Conservation (phyloP, 2,113 vertebrate species). For the Apaloderma vittatum region DNA sequence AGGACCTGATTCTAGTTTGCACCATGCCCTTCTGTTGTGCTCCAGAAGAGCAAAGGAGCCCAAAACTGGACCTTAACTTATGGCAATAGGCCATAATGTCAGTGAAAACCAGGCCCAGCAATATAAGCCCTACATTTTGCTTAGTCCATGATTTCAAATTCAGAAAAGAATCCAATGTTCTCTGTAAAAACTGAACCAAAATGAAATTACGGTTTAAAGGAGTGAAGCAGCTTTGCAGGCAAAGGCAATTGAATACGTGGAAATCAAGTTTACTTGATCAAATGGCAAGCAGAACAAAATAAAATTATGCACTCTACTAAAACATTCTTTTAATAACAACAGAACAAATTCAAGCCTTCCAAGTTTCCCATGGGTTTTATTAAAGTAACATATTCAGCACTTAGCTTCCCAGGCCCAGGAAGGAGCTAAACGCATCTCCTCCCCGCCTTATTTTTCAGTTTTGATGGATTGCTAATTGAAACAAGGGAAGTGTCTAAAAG, state of each 20-base stretch:
- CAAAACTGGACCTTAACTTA: not conserved
- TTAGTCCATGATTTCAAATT: not conserved
- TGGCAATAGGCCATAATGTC: not conserved
- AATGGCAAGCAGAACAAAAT: conserved; percentile 58
- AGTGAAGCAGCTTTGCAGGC: conserved; percentile 16
- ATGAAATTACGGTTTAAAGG: conserved; percentile 50
- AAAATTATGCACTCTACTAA: conserved; percentile 43
- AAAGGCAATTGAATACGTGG: not conserved
- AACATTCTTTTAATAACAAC: conserved; percentile 55
- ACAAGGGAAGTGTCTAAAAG: conserved; percentile 29
- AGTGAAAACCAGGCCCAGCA: not conserved
- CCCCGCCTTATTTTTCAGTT: conserved; percentile 45
- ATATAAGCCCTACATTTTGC: not conserved
- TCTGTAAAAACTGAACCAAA: not conserved
- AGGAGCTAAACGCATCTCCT: conserved; percentile 9
- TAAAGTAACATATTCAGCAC: conserved; percentile 40
- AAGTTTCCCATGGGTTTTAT: conserved; percentile 29
- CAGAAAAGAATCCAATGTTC: not conserved
- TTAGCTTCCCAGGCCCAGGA: conserved; percentile 4
- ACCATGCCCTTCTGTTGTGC: not conserved
- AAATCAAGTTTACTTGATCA: conserved; percentile 57
- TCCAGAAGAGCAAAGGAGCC: not conserved
- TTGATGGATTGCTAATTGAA: conserved; percentile 70
- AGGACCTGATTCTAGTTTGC: not conserved
- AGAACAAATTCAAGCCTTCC: conserved; percentile 18